Conservation (phyloP, 2,888 invertebrate genomes). For the Aethes cnicana region DNA sequence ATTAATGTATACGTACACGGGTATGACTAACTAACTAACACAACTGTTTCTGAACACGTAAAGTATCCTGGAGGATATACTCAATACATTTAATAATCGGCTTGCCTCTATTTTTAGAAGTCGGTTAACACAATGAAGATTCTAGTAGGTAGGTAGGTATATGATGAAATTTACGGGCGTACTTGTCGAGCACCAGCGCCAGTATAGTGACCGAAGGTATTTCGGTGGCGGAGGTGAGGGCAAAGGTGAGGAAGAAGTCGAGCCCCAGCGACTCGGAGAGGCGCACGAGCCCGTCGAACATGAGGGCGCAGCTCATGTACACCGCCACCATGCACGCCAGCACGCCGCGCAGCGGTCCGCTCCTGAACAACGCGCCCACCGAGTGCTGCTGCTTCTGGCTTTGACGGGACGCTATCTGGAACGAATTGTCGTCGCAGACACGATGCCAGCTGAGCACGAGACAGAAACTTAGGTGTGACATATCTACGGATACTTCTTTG, state of each 20-base stretch:
- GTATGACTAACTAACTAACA: too few species aligned
- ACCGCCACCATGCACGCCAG: conserved; percentile 59
- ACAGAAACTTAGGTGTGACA: too few species aligned
- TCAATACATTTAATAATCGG: too few species aligned
- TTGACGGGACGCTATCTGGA: conserved; percentile 60
- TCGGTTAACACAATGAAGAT: too few species aligned
- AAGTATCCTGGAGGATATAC: too few species aligned
- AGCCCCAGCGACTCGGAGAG: conserved; percentile 71
- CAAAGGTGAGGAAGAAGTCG: conserved; percentile 74
- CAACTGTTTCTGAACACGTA: too few species aligned
- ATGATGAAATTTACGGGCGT: neutral
- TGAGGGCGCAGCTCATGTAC: conserved; percentile 67
- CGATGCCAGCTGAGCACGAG: too few species aligned
- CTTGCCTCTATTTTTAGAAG: too few species aligned
- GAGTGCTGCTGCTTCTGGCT: conserved; percentile 58
- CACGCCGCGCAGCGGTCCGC: conserved; percentile 54
- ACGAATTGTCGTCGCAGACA: too few species aligned
- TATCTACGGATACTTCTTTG: too few species aligned
- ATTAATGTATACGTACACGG: too few species aligned
- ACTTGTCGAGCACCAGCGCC: conserved; percentile 67
- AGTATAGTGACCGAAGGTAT: conserved; percentile 70
- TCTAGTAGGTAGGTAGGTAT: too few species aligned
- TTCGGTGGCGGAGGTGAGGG: conserved; percentile 71
- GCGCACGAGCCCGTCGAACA: conserved; percentile 73
- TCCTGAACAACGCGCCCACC: conserved; percentile 53